Evolutionary conservation across 2,797 vertebrate species (phyloP), one percentile per base, ranked within the genome.

Genomic region (Protosalanx chinensis): DNA sequence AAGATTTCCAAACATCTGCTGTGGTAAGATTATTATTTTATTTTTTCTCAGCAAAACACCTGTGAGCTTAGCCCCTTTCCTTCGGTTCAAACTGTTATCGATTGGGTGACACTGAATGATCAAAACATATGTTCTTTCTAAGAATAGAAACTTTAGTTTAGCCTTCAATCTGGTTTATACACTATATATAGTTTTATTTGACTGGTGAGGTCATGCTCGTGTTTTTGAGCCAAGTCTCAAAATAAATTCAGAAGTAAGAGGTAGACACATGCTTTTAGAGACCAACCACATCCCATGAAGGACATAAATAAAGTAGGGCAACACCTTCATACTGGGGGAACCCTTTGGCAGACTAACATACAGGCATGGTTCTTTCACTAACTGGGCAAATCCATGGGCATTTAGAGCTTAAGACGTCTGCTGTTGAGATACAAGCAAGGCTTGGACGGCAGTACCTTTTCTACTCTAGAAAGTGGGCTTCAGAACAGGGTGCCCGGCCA

Each of bases 401-500:
- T 62, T 67, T 53, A 78, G 64, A 49, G 68, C 66, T 74, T 75
- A 37, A 75, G 72, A 53, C 27, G 53, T 51, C 53, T 77, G 68
- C 72, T 64, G 67, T 62, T 78, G 64, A 78, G 82, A 82, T 76
- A 60, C 72, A 65, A 62, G 77, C 37, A 37, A 59, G 61, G 67
- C 76, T 23, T 57, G 61, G 63, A 46, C 72, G 57, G n/a, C 64
- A 56, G 20, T 29, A 70, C 64, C 30, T 72, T 49, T 23, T 73
- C 46, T 69, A 59, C 16, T 68, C 35, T 70, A 68, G 70, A 72
- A 76, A 51, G 66, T n/a, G 35, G 37, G 71, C 35, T 65, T 78
- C 71, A 29, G 71, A 78, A 69, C 79, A 73, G 73, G 67, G 67
- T 73, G 78, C 68, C 72, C 49, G 68, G 81, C 76, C 81, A 81